Evolutionary conservation across 2,888 invertebrate genomes (phyloP), one percentile per base, ranked within the genome.

Genomic region (Tholera decimalis): DNA sequence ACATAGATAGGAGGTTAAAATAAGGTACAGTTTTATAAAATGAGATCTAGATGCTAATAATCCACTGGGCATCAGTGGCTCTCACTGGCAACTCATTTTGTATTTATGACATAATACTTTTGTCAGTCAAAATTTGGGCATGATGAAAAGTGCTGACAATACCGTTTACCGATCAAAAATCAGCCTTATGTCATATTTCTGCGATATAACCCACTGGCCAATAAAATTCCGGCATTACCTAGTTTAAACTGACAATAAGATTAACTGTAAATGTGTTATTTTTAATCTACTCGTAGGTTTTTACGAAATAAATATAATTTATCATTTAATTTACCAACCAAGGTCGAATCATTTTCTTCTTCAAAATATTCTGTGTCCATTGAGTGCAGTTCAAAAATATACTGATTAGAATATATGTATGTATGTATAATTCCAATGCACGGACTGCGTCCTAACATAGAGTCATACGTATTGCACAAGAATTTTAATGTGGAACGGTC

Each of bases 401-500:
- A 26, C 20, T 13, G 22, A 9, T 26, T 26, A 20, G n/a, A 44
- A 58, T 18, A 26, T 13, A n/a, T n/a, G n/a, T n/a, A n/a, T n/a
- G n/a, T n/a, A 64, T 46, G 47, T 61, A 71, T 46, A 51, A 61
- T 60, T 55, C 18, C 47, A 64, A 59, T 57, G 55, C 35, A 22
- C 9, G 18, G 15, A 51, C 15, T 35, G 20, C 18, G 22, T 33
- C n/a, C 41, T 30, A 47, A 43, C 54, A 62, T 59, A 20, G 24
- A 47, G 22, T 51, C 53, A 72, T 65, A 57, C 54, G 37, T 28
- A 71, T 37, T 56, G 58, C 51, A 59, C 54, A 28, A 63, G 63
- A 65, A 70, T 65, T 73, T 68, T 64, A 64, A 79, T 69, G 58
- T 60, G 64, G 41, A 69, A 78, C 68, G 49, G 54, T 51, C 62